These are phyloP conservation scores for Cecidostiba fungosa DNA, from an alignment of 2,888 invertebrate genomes.

Conservation along the genomic window DNA sequence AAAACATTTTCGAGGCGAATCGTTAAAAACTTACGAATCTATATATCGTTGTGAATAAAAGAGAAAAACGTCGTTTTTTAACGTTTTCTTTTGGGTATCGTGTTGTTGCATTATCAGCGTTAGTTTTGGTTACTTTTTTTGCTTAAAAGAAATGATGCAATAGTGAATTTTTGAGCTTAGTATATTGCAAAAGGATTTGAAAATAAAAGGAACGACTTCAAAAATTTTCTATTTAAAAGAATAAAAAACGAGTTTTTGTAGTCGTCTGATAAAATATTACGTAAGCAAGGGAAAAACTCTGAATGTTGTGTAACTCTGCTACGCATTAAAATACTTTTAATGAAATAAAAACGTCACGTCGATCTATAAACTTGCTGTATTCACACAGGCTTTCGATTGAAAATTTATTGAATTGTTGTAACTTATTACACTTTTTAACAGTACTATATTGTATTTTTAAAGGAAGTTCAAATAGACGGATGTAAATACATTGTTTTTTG, in stretches of 20 bases:
- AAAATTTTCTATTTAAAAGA: not conserved
- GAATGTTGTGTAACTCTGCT: not conserved
- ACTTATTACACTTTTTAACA: not conserved
- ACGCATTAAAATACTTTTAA: not conserved
- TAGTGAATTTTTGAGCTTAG: too few relatives aligned
- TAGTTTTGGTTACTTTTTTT: not conserved
- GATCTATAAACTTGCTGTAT: not conserved
- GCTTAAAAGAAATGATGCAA: too few relatives aligned
- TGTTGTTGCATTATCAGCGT: not conserved
- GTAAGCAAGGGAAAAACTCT: not conserved
- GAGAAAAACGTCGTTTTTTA: not conserved
- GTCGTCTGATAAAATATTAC: not conserved
- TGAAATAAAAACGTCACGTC: not conserved
- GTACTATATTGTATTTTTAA: not conserved
- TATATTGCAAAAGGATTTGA: not conserved
- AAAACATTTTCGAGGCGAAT: conserved; percentile 18
- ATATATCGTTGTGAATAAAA: not conserved
- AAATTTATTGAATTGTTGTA: not conserved
- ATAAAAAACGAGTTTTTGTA: not conserved
- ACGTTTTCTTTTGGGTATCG: not conserved
- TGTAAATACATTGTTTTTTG: not conserved
- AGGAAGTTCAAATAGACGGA: too few relatives aligned
- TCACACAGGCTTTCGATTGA: not conserved
- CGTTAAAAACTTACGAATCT: not conserved
- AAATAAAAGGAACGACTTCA: not conserved